A percentile compares a stretch with the other conserved stretches of the same genome.
phyloP scores from a whole-genome alignment of 1,140 invertebrate species.

The Adoxophyes honmai region DNA sequence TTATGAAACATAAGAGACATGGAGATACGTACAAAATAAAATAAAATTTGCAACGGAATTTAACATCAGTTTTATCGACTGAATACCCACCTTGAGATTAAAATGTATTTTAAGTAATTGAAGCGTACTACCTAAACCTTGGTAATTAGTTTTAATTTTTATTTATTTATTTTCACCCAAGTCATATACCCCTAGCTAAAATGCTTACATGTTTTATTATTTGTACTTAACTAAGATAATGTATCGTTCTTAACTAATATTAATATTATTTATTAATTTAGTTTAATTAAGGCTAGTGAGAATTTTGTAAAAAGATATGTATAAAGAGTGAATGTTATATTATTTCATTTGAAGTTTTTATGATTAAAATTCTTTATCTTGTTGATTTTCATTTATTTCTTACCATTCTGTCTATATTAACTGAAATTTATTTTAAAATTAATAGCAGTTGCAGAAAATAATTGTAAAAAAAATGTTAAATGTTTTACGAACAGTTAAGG shows the following conservation, averaged over 20 bases:
- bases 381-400: background rate
- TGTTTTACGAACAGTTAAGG: too few species aligned
- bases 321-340: background rate
- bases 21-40: too few species aligned
- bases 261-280: conserved; percentile 6
- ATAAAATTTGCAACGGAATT: background rate
- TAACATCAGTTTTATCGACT: background rate
- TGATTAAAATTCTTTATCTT: background rate
- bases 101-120: background rate
- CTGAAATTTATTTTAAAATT: too few species aligned
- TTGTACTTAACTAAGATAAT: background rate
- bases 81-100: conserved; percentile 18
- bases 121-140: background rate
- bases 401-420: too few species aligned
- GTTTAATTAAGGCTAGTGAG: conserved; percentile 35
- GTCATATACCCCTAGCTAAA: background rate
- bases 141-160: background rate
- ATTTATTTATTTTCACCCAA: background rate
- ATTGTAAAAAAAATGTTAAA: too few species aligned
- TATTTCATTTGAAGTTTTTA: background rate
- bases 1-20: too few species aligned
- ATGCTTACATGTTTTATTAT: background rate
- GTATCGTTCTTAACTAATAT: too few species aligned
- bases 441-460: too few species aligned
- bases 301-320: conserved; percentile 21